phyloP scores from a whole-genome alignment of 1,140 invertebrate genomes.

The Brachystomella parvula region DNA sequence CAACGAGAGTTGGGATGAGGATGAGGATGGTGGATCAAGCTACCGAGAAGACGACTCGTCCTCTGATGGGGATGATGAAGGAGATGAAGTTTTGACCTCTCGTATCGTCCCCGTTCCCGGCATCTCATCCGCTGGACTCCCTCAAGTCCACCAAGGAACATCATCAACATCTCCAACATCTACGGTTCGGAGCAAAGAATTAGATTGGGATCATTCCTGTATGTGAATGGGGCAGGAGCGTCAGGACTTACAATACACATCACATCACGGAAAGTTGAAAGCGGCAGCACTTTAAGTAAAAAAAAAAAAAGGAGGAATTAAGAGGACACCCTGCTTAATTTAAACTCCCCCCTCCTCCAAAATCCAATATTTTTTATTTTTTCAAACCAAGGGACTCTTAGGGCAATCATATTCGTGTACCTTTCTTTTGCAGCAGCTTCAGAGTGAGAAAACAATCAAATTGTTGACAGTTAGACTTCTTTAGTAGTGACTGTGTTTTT shows the following conservation, averaged over 20 bases:
- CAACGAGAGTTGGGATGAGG: slow-evolving; percentile 44
- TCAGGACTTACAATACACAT: too few species aligned
- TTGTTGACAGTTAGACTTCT: neutral
- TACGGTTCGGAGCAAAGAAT: slow-evolving; percentile 42
- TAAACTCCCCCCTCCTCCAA: neutral
- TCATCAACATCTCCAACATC: slow-evolving; percentile 8
- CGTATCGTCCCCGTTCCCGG: slow-evolving; percentile 14
- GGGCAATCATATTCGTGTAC: slow-evolving; percentile 9
- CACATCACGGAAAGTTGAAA: too few species aligned
- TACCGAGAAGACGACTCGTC: slow-evolving; percentile 49
- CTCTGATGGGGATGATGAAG: slow-evolving; percentile 50
- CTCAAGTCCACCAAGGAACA: slow-evolving; percentile 22
- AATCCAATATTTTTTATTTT: slow-evolving; percentile 4
- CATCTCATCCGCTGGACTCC: slow-evolving; percentile 21
- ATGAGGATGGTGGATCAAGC: slow-evolving; percentile 51
- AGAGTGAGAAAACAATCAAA: neutral
- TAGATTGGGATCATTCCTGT: slow-evolving; percentile 60
- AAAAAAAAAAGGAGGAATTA: too few species aligned
- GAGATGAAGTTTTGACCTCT: slow-evolving; percentile 37
- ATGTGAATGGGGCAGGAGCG: slow-evolving; percentile 44
- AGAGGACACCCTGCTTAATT: neutral
- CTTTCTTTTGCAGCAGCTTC: neutral
- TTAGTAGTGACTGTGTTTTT: neutral
- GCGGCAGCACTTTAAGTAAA: too few species aligned
- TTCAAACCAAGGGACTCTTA: neutral